Evolutionary conservation across 2,113 vertebrate genomes (phyloP).

Genomic region (Peromyscus maniculatus): DNA sequence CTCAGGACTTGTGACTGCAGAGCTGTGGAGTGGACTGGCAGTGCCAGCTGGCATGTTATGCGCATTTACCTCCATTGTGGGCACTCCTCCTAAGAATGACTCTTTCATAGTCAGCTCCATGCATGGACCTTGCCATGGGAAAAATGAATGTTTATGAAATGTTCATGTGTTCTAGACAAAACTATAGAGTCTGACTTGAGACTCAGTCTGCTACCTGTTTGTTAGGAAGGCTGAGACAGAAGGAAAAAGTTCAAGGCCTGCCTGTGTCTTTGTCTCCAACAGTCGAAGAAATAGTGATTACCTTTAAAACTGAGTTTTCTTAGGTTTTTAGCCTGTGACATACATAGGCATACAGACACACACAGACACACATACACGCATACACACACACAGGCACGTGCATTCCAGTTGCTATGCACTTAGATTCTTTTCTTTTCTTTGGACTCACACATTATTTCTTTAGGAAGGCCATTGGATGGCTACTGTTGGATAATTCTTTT

Average conservation of each 20-base stretch:
- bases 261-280: background rate
- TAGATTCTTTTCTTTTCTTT: background rate
- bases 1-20: background rate
- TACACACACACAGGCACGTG: no score
- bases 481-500: background rate
- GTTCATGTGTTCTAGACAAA: background rate
- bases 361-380: background rate
- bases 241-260: background rate
- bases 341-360: background rate
- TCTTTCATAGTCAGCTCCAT: background rate
- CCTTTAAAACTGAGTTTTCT: constrained; percentile 21
- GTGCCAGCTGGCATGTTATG: background rate
- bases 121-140: background rate
- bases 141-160: background rate
- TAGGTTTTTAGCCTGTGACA: background rate
- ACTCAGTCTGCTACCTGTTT: no score
- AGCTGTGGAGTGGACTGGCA: background rate
- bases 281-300: background rate
- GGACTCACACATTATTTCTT: background rate
- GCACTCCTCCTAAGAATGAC: background rate
- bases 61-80: background rate
- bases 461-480: background rate
- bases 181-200: background rate
- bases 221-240: background rate
- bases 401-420: background rate